Evolutionary conservation across 2,888 invertebrate genomes (phyloP).

Genomic region (Microctonus hyperodae): DNA sequence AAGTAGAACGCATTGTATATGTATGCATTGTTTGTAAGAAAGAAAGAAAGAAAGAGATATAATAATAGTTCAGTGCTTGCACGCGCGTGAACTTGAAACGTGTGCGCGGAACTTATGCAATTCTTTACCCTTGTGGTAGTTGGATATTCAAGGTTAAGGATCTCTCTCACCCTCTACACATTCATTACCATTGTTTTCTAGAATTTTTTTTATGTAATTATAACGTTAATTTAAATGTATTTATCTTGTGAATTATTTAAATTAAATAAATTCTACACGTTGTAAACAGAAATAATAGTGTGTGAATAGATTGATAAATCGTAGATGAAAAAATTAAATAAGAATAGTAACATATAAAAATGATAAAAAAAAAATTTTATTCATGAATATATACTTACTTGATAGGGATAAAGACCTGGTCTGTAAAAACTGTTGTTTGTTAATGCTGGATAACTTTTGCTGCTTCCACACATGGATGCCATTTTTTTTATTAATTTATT

Average conservation of each 20-base stretch:
- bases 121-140: constrained; percentile 43
- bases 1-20: constrained; percentile 19
- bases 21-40: background rate
- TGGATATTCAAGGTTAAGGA: constrained; percentile 57
- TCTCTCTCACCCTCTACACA: constrained; percentile 22
- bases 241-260: background rate
- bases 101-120: constrained; percentile 51
- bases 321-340: background rate
- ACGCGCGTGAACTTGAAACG: constrained; percentile 37
- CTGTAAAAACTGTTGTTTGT: constrained; percentile 70
- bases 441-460: constrained; percentile 70
- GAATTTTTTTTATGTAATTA: constrained; percentile 4
- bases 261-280: background rate
- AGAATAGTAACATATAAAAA: background rate
- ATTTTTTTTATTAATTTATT: constrained; percentile 61
- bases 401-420: constrained; percentile 62
- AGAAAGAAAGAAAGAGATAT: background rate
- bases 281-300: background rate
- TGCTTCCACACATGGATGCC: constrained; percentile 73
- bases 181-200: constrained; percentile 17
- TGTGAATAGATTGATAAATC: background rate
- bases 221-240: constrained; percentile 20
- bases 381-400: constrained; percentile 53
- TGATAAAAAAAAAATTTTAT: background rate
- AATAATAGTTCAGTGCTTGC: constrained; percentile 21